Evolutionary conservation across 2,797 vertebrate species (phyloP), one percentile per base, ranked within the genome.

Genomic region (Pipistrellus kuhlii): DNA sequence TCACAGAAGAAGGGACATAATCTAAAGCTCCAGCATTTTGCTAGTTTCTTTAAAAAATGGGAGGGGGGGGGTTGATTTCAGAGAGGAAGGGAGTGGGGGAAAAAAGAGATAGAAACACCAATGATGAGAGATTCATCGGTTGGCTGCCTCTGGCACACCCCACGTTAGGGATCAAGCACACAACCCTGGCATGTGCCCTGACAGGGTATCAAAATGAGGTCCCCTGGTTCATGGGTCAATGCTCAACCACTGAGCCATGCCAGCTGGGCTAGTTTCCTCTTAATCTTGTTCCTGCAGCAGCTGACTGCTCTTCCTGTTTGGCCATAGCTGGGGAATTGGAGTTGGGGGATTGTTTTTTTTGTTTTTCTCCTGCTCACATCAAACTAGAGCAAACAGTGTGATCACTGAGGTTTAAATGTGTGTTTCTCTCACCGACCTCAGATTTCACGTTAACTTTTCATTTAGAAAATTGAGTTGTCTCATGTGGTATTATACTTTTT

Each of bases 401-500:
- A 51, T 81, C 66, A 10, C 12, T 38, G 35, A 78, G 17, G 35
- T 76, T 81, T 68, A 57, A 57, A 23, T 84, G 12, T 64, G 25
- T 59, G 7, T 66, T 85, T 84, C 44, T 91, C 21, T 85, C 35
- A 64, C n/a, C 5, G 12, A 44, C 17, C 46, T 53, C 41, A 81
- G 25, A 72, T 82, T 87, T 86, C 18, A 68, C 51, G 59, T 66
- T 35, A 18, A 13, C 17, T 51, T 78, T 80, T 93, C 81, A 10
- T 68, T 90, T 88, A 51, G 41, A 71, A 90, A 88, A 41, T 30
- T n/a, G n/a, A 82, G 17, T 53, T n/a, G 9, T 72, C 82, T 72
- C 53, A 20, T 51, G 20, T 81, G 73, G 6, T 76, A 6, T 32
- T 2, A 1, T 30, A 30, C 8, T 38, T 84, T 85, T 77, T n/a